Conservation (phyloP, 2,888 invertebrate species). For the Drosophila borealis region DNA sequence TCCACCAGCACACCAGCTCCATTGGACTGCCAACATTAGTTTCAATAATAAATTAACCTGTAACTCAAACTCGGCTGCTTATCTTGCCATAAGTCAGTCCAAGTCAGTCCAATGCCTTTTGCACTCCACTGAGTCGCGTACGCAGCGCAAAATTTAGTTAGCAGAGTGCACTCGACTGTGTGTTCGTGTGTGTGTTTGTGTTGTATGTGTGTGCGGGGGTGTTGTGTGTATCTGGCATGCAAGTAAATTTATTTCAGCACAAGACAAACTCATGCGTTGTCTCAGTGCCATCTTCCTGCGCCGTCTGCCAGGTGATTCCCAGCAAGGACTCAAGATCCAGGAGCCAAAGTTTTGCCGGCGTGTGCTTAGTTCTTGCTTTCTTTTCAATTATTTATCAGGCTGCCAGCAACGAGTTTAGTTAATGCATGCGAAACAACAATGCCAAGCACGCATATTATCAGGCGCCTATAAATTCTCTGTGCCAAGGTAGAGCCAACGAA, state of each 20-base stretch:
- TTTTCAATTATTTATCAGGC: conserved; percentile 62
- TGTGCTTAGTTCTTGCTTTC: conserved; percentile 41
- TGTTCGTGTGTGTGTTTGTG: conserved; percentile 10
- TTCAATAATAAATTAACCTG: conserved; percentile 78
- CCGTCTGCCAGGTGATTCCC: conserved; percentile 33
- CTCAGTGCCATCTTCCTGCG: conserved; percentile 48
- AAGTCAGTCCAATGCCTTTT: conserved; percentile 62
- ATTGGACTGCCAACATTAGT: conserved; percentile 67
- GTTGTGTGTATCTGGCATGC: conserved; percentile 48
- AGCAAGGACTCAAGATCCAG: conserved; percentile 2
- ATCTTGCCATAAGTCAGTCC: conserved; percentile 62
- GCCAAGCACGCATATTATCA: conserved; percentile 47
- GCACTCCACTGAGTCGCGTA: conserved; percentile 62
- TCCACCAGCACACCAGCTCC: conserved; percentile 2
- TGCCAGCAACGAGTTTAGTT: conserved; percentile 42
- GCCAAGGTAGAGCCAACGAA: neutral
- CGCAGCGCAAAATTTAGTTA: conserved; percentile 51
- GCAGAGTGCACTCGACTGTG: conserved; percentile 47
- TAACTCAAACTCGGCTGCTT: conserved; percentile 65
- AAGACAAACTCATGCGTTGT: conserved; percentile 55
- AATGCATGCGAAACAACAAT: conserved; percentile 52
- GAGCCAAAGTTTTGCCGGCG: conserved; percentile 23
- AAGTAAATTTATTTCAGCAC: conserved; percentile 62
- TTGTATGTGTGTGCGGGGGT: conserved; percentile 13
- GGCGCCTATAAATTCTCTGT: conserved; percentile 30